Evolutionary conservation across 2,797 vertebrate genomes (phyloP).

Genomic region (Peromyscus melanophrys): DNA sequence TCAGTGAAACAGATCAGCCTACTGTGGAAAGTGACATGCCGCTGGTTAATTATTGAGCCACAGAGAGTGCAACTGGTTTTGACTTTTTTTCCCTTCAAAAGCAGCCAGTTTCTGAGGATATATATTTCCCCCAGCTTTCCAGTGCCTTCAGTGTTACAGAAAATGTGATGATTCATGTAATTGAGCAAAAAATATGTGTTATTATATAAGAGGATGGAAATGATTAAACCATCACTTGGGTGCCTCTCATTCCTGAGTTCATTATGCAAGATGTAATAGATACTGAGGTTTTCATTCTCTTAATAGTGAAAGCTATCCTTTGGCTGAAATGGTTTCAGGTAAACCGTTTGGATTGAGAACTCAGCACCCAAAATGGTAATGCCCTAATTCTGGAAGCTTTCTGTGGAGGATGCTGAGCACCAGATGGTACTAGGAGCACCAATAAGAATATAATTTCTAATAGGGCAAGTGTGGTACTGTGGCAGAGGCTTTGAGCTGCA

Average conservation of each 20-base stretch:
- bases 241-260: slow-evolving; percentile 74
- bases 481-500: neutral
- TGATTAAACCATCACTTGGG: slow-evolving; percentile 78
- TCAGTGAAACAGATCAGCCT: slow-evolving; percentile 75
- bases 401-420: slow-evolving; percentile 32
- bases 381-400: slow-evolving; percentile 46
- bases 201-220: slow-evolving; percentile 84
- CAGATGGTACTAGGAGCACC: slow-evolving; percentile 45
- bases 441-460: slow-evolving; percentile 36
- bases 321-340: slow-evolving; percentile 50
- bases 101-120: slow-evolving; percentile 78
- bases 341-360: slow-evolving; percentile 39
- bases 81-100: slow-evolving; percentile 74
- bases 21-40: slow-evolving; percentile 66
- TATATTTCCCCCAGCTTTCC: slow-evolving; percentile 83
- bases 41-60: slow-evolving; percentile 81
- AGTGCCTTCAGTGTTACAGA: slow-evolving; percentile 68
- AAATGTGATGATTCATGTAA: slow-evolving; percentile 87
- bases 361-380: slow-evolving; percentile 59
- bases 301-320: slow-evolving; percentile 66
- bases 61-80: slow-evolving; percentile 75
- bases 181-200: slow-evolving; percentile 84
- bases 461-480: neutral
- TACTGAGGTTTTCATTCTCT: slow-evolving; percentile 65
- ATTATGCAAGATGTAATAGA: slow-evolving; percentile 74